Evolutionary conservation across 2,888 invertebrate genomes (phyloP).

Genomic region (Drosophila pegasa): DNA sequence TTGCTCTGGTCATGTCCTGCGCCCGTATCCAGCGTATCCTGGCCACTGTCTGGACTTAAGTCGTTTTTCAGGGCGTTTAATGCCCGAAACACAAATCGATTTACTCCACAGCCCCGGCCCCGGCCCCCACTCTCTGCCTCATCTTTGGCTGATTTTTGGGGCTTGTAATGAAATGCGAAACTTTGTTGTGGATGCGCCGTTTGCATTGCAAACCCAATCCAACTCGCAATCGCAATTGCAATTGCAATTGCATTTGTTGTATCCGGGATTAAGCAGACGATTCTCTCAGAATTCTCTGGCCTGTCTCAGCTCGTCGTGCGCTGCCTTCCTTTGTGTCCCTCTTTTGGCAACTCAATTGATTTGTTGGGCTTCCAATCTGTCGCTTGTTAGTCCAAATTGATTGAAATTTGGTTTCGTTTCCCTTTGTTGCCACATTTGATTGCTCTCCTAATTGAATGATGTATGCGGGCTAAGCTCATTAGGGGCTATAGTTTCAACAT

Average conservation of each 20-base stretch:
- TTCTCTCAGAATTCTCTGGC: conserved; percentile 16
- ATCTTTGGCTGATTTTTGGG: conserved; percentile 55
- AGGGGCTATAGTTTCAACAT: conserved; percentile 1
- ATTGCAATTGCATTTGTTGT: conserved; percentile 33
- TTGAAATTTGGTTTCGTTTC: conserved; percentile 70
- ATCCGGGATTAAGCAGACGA: conserved; percentile 28
- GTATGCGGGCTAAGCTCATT: conserved; percentile 55
- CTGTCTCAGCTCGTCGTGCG: conserved; percentile 8
- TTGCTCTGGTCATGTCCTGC: conserved; percentile 45
- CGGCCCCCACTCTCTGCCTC: conserved; percentile 11
- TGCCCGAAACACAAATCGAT: conserved; percentile 58
- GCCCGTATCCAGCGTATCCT: conserved; percentile 12
- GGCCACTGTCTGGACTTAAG: conserved; percentile 16
- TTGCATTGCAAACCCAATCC: conserved; percentile 25
- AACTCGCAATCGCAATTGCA: conserved; percentile 5
- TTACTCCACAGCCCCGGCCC: conserved; percentile 22
- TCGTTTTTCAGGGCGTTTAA: conserved; percentile 40
- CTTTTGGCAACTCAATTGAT: conserved; percentile 61
- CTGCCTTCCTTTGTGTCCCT: conserved; percentile 31
- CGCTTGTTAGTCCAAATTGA: conserved; percentile 74
- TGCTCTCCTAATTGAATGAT: conserved; percentile 38
- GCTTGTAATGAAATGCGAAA: conserved; percentile 63
- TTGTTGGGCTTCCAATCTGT: conserved; percentile 71
- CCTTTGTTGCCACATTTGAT: conserved; percentile 52
- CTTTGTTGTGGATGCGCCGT: conserved; percentile 34